Conservation (phyloP, 2,113 vertebrate species). For the Brachypodius melanocephalos region DNA sequence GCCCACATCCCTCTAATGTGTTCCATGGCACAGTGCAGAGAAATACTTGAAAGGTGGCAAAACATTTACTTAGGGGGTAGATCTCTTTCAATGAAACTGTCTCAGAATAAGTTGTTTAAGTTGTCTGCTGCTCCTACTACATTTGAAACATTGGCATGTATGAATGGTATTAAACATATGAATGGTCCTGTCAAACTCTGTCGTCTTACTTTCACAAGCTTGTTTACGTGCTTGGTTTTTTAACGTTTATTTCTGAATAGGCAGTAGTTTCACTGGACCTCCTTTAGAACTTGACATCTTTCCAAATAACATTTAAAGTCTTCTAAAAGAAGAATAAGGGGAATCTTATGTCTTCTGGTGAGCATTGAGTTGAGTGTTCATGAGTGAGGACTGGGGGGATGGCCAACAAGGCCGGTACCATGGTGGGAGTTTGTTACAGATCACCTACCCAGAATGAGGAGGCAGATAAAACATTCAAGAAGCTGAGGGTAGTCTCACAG, state of each 20-base stretch:
- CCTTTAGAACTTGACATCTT: background rate
- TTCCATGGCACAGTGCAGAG: background rate
- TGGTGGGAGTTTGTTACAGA: background rate
- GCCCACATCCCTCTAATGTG: background rate
- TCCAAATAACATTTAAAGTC: background rate
- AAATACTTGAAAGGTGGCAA: background rate
- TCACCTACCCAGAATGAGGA: background rate
- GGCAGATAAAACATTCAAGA: background rate
- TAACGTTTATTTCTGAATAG: background rate
- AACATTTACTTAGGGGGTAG: background rate
- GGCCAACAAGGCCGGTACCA: background rate
- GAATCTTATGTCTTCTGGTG: background rate
- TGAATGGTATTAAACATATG: accelerated
- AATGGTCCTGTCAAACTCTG: background rate
- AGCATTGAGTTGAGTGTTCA: background rate
- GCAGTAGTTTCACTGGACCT: background rate
- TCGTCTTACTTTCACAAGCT: background rate
- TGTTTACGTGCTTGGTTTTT: background rate
- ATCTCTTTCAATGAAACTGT: background rate
- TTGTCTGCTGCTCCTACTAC: background rate
- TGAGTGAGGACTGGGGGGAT: background rate
- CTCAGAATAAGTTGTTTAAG: background rate
- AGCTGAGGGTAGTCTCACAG: background rate
- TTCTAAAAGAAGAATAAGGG: background rate
- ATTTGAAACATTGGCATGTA: background rate